Base-by-base conservation (phyloP, 1,140 invertebrate species). In the Prorops nasuta region DNA sequence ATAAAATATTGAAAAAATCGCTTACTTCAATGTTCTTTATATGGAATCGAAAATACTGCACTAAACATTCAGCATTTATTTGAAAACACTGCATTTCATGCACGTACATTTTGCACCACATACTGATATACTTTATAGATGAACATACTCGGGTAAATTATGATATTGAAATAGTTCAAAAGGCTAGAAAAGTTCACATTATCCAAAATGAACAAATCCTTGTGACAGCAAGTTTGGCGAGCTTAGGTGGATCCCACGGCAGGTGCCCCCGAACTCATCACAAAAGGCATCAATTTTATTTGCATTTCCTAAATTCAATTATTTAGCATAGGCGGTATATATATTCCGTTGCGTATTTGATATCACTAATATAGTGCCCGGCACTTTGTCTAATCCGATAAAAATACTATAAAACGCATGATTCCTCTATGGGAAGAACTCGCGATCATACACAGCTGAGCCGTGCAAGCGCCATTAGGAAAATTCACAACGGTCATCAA, bases 401-500 rank as follows among this genome's bases (percentile, higher is more conserved):
- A 61, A 65, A 66, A 48, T 48, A 57, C 55, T 51, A 49, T 54
- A 59, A 66, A 63, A 56, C 58, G 51, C 67, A 69, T 71, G 58
- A 57, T 57, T 51, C 49, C 49, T 47, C 53, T 51, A 49, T 56
- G 52, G 43, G 54, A 49, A 63, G 40, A 49, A 48, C 34, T 56
- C 50, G 46, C 58, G 44, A 56, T 50, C 36, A 44, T 54, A 54
- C 56, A 67, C 67, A 69, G 68, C 71, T 72, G 68, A 72, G 69
- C 64, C 56, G 66, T 69, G 65, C 49, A 54, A 70, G 68, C 67
- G 67, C 68, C 70, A 72, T 72, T 72, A 51, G 54, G 53, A 59
- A 60, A 62, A 67, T 53, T 51, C 49, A 67, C 65, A 51, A 59
- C 64, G 54, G 39, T 58, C 47, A 46, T 67, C 63, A 58, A 58